Base-by-base conservation (phyloP, 2,797 vertebrate genomes). In the Phyllotis vaccarum region DNA sequence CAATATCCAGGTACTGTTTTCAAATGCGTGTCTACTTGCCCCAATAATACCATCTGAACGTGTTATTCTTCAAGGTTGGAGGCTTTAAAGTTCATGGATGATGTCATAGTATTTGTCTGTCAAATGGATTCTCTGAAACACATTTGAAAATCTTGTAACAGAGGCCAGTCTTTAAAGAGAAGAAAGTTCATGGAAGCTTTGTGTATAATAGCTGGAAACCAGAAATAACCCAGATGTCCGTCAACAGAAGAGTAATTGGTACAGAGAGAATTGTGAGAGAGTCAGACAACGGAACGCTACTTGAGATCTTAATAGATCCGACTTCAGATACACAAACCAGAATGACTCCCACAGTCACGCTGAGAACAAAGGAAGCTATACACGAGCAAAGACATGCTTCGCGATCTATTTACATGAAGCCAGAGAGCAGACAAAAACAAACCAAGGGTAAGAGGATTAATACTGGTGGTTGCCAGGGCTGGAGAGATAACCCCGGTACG, bases 121-220 rank as follows among this genome's bases (percentile, higher is more conserved):
- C 37, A 91, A 94, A 72, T 81, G 29, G 29, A 80, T 93, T 91
- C 60, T 74, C 52, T 10, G 52, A 89, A 95, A 64, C 91, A 75
- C 11, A 66, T 54, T n/a, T 92, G 43, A 79, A 79, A 87, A 62
- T 62, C 82, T 92, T 88, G 58, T 58, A 88, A 85, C n/a, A 66
- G 76, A 75, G 80, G 19, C 8, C 52, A 90, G 34, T 62, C 37
- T 88, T 94, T 43, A 92, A 92, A 85, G 66, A 58, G 58, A 70
- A 86, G 79, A 56, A 90, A 75, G 40, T 92, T 80, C 60, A 34
- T 14, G 9, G 52, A 8, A 40, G 24, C 10, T 49, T 87, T 90
- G 43, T 86, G 64, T 24, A 37, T 60, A 60, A 56, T 11, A 74
- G 49, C 14, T 46, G 24, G 58, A 91, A 87, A 19, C 49, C 56